Evolutionary conservation across 2,888 invertebrate species (phyloP).

Genomic region (Melipona beecheii): DNA sequence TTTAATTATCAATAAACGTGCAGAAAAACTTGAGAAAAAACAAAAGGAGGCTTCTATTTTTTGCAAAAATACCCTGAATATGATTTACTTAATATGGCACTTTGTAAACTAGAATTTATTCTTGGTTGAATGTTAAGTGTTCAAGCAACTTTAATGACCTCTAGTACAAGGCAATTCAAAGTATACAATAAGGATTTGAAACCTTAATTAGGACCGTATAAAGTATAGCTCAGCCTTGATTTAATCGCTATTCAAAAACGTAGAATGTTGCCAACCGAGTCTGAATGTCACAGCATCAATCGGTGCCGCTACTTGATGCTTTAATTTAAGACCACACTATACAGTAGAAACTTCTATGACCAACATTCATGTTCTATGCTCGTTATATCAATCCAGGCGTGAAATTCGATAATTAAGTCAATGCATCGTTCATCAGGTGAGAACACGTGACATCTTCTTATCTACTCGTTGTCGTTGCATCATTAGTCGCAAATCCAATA

Average conservation of each 20-base stretch:
- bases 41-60: too few species aligned
- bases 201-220: too few species aligned
- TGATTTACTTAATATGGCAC: too few species aligned
- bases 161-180: not conserved
- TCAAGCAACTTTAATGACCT: not conserved
- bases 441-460: constrained; percentile 14
- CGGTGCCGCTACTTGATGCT: not conserved
- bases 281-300: not conserved
- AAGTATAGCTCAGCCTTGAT: not conserved
- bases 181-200: not conserved
- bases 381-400: constrained; percentile 6
- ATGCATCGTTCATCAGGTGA: constrained; percentile 6
- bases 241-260: not conserved
- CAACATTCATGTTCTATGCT: not conserved
- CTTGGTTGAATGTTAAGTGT: not conserved
- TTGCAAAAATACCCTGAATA: too few species aligned
- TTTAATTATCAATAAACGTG: too few species aligned
- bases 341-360: not conserved
- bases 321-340: not conserved
- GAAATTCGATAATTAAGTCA: constrained; percentile 54
- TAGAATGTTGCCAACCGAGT: not conserved
- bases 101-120: not conserved
- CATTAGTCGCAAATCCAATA: constrained; percentile 38
- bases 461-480: constrained; percentile 15
- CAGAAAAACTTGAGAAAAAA: too few species aligned